phyloP scores from a whole-genome alignment of 2,888 invertebrate genomes.

The Sabatieria punctata region DNA sequence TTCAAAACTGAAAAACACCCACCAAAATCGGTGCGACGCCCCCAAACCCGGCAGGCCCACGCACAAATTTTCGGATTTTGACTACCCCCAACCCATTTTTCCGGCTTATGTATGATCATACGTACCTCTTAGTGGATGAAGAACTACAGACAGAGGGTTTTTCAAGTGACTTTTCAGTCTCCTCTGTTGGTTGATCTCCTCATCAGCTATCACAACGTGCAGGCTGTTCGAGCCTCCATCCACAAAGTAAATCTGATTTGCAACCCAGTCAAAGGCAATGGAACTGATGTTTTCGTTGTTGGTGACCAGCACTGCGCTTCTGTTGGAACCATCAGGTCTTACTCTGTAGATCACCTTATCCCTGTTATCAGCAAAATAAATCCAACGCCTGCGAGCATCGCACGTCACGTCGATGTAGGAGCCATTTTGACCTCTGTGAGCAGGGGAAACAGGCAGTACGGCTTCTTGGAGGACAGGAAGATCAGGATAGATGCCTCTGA shows the following conservation, averaged over 20 bases:
- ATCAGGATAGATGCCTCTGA: constrained; percentile 68
- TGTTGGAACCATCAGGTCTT: no score
- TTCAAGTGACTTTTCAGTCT: no score
- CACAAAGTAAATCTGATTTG: constrained; percentile 84
- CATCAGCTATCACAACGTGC: constrained; percentile 71
- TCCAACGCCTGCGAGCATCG: constrained; percentile 46
- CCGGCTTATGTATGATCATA: no score
- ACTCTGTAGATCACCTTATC: no score
- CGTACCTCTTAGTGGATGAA: no score
- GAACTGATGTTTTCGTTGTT: constrained; percentile 95
- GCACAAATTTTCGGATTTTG: no score
- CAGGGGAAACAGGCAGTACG: constrained; percentile 67
- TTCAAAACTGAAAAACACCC: no score
- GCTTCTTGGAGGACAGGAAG: constrained; percentile 84
- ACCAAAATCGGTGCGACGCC: no score
- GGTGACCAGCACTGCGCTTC: constrained; percentile 66
- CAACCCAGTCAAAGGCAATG: constrained; percentile 82
- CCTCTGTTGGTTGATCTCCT: constrained; percentile 66
- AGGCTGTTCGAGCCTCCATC: constrained; percentile 82
- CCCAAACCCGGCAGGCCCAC: no score
- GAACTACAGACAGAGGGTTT: no score
- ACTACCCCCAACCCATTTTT: no score
- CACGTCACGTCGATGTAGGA: constrained; percentile 67
- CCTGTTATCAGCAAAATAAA: constrained; percentile 92
- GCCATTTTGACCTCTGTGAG: constrained; percentile 78